Conservation (phyloP, 2,113 vertebrate genomes). For the Oplegnathus fasciatus region DNA sequence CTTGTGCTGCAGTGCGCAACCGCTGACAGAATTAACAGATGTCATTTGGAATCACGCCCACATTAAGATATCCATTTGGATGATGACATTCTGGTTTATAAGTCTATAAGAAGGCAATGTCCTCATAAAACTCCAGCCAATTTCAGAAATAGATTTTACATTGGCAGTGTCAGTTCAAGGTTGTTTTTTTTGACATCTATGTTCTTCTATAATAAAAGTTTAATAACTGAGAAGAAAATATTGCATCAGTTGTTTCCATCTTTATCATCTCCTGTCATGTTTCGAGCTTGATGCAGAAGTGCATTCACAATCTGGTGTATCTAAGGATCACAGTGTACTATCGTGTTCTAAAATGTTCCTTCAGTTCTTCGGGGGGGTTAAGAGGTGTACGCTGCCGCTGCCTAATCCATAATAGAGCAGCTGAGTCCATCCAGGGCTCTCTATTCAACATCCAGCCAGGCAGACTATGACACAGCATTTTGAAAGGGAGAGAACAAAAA, state of each 20-base stretch:
- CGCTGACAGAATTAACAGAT: background rate
- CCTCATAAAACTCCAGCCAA: slow-evolving; percentile 1
- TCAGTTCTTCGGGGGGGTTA: slow-evolving; percentile 9
- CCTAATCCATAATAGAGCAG: slow-evolving; percentile 69
- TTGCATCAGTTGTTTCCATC: background rate
- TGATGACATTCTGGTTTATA: slow-evolving; percentile 8
- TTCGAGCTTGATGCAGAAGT: background rate
- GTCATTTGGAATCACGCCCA: background rate
- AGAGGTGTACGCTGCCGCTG: slow-evolving; percentile 21
- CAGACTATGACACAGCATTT: slow-evolving; percentile 60
- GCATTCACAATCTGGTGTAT: background rate
- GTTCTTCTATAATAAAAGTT: background rate
- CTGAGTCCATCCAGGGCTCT: slow-evolving; percentile 54
- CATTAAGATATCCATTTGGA: background rate
- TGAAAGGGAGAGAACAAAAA: slow-evolving; percentile 11
- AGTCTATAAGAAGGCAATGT: background rate
- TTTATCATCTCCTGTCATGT: background rate
- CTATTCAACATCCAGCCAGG: slow-evolving; percentile 32
- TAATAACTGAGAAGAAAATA: background rate
- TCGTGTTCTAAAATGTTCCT: slow-evolving; percentile 15
- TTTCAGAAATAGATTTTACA: slow-evolving; percentile 21
- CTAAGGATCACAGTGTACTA: slow-evolving; percentile 11
- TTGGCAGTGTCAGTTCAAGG: background rate
- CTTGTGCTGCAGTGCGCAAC: slow-evolving; percentile 4
- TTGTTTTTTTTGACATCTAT: background rate